These are phyloP conservation scores for Tachyglossus aculeatus DNA, from an alignment of 2,797 vertebrate species.

Conservation along the genomic window DNA sequence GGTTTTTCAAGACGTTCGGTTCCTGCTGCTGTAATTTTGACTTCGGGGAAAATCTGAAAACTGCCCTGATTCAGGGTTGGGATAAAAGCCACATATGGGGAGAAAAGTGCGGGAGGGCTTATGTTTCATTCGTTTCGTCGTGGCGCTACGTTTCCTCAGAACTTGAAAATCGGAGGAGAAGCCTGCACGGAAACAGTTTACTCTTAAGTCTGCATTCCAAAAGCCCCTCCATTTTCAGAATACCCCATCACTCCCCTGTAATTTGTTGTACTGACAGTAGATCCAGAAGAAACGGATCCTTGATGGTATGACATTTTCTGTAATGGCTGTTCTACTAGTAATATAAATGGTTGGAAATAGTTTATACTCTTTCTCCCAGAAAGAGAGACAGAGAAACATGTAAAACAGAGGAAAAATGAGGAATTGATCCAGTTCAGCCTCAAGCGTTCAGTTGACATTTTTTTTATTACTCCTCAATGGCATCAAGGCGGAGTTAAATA, in stretches of 20 bases:
- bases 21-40: background rate
- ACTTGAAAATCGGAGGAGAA: conserved; percentile 13
- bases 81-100: conserved; percentile 4
- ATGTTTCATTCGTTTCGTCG: conserved; percentile 15
- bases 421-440: background rate
- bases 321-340: conserved; percentile 20
- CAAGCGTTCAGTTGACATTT: background rate
- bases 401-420: background rate
- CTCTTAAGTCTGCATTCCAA: conserved; percentile 3
- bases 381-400: background rate
- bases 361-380: background rate
- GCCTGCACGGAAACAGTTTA: conserved; percentile 3
- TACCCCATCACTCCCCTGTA: background rate
- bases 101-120: background rate
- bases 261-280: conserved; percentile 17
- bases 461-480: background rate
- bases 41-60: conserved; percentile 8
- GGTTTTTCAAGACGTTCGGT: background rate
- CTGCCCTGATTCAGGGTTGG: background rate
- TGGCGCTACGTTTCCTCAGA: conserved; percentile 33
- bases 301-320: conserved; percentile 26
- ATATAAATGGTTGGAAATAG: conserved; percentile 7
- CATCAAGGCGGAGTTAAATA: conserved; percentile 16
- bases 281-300: background rate
- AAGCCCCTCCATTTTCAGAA: conserved; percentile 15